Conservation (phyloP, 2,113 vertebrate genomes). For the Hippocampus abdominalis region DNA sequence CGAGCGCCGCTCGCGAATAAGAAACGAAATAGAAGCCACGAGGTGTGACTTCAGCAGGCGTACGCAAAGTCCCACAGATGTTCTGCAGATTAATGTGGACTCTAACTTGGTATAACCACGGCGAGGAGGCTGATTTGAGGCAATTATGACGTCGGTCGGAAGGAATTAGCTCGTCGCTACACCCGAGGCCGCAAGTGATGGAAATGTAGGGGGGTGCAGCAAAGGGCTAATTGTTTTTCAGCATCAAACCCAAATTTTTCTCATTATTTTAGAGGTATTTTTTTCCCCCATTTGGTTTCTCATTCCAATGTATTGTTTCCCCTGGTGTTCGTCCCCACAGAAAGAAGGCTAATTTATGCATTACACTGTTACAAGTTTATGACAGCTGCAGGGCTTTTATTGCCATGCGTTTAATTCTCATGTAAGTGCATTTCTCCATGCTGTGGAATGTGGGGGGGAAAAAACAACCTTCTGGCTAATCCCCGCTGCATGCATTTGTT, state of each 20-base stretch:
- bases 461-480: background rate
- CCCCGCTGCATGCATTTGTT: constrained; percentile 6
- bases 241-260: constrained; percentile 12
- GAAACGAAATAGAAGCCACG: constrained; percentile 54
- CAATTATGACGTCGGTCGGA: constrained; percentile 66
- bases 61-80: constrained; percentile 72
- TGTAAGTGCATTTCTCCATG: constrained; percentile 22
- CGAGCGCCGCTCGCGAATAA: constrained; percentile 35
- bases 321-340: background rate
- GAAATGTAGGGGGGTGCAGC: constrained; percentile 35
- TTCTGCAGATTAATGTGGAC: constrained; percentile 74
- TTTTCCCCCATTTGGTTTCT: background rate
- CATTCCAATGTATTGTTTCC: constrained; percentile 4
- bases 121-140: constrained; percentile 70
- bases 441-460: constrained; percentile 15
- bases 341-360: constrained; percentile 33
- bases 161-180: constrained; percentile 62
- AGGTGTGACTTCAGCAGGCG: constrained; percentile 46
- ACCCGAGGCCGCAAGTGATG: constrained; percentile 41
- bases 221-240: constrained; percentile 45
- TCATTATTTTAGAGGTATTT: constrained; percentile 8
- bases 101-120: constrained; percentile 45
- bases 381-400: constrained; percentile 37
- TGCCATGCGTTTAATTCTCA: constrained; percentile 10
- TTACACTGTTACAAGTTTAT: constrained; percentile 17